Conservation (phyloP, 2,113 vertebrate species). For the Empidonax alnorum region DNA sequence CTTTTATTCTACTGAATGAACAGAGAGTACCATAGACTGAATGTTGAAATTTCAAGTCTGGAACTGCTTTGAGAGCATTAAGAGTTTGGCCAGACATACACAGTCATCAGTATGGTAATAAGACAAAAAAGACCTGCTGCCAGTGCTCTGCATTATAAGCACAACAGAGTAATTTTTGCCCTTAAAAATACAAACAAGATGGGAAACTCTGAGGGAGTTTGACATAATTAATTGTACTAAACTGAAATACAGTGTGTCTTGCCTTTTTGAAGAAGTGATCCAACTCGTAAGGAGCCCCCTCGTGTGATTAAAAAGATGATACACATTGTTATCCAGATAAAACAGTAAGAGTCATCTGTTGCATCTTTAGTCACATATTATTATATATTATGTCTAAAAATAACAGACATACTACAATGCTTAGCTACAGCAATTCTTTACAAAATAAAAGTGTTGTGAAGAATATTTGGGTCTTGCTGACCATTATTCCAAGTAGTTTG, state of each 20-base stretch:
- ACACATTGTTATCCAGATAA: not conserved
- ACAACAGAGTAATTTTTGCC: not conserved
- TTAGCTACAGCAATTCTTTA: not conserved
- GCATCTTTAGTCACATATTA: not conserved
- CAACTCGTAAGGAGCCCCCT: not conserved
- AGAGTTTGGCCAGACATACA: not conserved
- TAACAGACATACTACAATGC: not conserved
- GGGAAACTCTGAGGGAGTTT: not conserved
- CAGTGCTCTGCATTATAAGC: not conserved
- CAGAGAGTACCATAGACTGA: not conserved
- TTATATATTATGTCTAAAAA: not conserved
- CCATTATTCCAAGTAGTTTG: not conserved
- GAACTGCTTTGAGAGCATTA: not conserved
- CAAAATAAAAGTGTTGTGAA: not conserved
- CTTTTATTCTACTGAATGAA: not conserved
- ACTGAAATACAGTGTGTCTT: not conserved
- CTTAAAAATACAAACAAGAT: not conserved
- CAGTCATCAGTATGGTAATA: not conserved
- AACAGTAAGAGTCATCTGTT: not conserved
- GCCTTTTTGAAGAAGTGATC: not conserved
- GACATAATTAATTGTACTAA: not conserved
- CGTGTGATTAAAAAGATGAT: not conserved
- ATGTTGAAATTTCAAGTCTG: not conserved
- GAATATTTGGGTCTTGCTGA: not conserved
- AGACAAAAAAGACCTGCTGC: not conserved